Percentiles rank a stretch among this genome's conserved stretches.
phyloP scores from a whole-genome alignment of 2,797 vertebrate genomes.

The Protonibea diacanthus region DNA sequence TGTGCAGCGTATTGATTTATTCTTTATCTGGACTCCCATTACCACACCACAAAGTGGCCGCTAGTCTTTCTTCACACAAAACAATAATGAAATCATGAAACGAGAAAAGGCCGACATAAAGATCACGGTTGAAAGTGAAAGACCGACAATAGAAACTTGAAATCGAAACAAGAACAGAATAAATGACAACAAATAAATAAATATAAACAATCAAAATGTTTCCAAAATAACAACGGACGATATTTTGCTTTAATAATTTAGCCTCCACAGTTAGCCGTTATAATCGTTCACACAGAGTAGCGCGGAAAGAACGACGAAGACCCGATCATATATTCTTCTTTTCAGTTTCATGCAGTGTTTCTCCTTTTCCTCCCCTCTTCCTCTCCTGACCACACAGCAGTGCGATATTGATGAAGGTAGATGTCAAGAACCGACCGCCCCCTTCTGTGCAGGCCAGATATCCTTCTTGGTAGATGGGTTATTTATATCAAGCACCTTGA shows the following conservation, averaged over 20 bases:
- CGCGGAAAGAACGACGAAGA: not conserved
- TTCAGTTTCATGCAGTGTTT: not conserved
- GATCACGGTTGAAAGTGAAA: not conserved
- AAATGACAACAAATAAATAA: too few species aligned
- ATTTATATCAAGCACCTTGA: conserved; percentile 64
- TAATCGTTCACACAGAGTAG: not conserved
- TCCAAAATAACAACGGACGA: not conserved
- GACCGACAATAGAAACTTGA: not conserved
- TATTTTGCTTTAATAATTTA: conserved; percentile 3
- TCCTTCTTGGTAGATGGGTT: conserved; percentile 58
- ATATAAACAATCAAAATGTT: not conserved
- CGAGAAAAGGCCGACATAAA: not conserved
- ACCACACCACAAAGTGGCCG: too few species aligned
- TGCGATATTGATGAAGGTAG: conserved; percentile 51
- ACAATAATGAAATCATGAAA: too few species aligned
- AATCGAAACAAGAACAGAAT: not conserved
- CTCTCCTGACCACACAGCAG: conserved; percentile 29
- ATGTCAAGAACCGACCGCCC: conserved; percentile 53
- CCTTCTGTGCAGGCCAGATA: conserved; percentile 52
- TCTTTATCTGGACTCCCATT: too few species aligned
- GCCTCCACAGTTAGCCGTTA: not conserved
- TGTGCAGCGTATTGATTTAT: too few species aligned
- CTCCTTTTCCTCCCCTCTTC: not conserved
- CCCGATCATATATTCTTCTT: not conserved
- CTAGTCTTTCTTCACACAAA: too few species aligned